phyloP scores from a whole-genome alignment of 2,888 invertebrate species.

The Phaedon cochleariae region DNA sequence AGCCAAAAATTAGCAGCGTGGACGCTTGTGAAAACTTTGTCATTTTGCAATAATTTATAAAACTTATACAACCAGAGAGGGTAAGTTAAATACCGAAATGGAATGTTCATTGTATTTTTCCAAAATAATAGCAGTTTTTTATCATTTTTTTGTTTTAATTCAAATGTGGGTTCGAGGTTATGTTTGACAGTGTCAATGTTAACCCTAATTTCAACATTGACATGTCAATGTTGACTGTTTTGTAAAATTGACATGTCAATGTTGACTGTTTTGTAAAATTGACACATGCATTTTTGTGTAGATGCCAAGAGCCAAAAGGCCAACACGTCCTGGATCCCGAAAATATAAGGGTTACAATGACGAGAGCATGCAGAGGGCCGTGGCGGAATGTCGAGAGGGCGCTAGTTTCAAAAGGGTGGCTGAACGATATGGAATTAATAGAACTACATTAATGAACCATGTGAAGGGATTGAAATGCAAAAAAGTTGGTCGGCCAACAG shows the following conservation, averaged over 20 bases:
- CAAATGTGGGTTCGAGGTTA: background rate
- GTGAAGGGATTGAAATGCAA: conserved; percentile 30
- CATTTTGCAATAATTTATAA: too few relatives aligned
- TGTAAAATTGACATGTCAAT: too few relatives aligned
- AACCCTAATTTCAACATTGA: background rate
- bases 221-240: too few relatives aligned
- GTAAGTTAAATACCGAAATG: too few relatives aligned
- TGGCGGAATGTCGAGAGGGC: conserved; percentile 11
- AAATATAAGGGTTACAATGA: conserved; percentile 9
- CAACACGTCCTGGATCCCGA: conserved; percentile 3
- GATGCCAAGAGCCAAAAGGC: conserved; percentile 4
- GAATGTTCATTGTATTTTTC: background rate
- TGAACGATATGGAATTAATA: conserved; percentile 21
- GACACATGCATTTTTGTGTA: background rate
- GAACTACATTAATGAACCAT: conserved; percentile 21
- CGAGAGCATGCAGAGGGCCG: conserved; percentile 7
- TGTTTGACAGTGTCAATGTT: conserved; percentile 7
- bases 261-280: too few relatives aligned
- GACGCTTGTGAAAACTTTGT: too few relatives aligned
- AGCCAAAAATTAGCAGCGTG: too few relatives aligned
- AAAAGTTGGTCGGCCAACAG: conserved; percentile 27
- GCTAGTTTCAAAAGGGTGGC: conserved; percentile 17
- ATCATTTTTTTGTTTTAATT: background rate
- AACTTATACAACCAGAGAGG: background rate
- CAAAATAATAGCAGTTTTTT: background rate